A percentile compares a stretch with the other conserved stretches of the same genome.
Evolutionary conservation across 1,140 invertebrate species (phyloP).

Genomic region (Nasonia giraulti): DNA sequence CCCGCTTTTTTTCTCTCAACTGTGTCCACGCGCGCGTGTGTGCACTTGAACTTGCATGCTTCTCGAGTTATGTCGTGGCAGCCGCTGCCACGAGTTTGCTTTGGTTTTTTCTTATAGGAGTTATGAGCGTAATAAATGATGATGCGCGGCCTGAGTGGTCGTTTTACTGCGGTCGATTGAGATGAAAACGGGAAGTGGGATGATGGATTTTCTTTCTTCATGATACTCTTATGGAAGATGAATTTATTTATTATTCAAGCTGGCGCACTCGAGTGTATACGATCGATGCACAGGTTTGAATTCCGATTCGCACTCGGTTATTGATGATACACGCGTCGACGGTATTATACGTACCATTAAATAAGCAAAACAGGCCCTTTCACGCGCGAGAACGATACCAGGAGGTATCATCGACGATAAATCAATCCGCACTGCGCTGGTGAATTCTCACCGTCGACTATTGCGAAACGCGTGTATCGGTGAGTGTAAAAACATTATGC

Average conservation of each 20-base stretch:
- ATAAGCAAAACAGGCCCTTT: not conserved
- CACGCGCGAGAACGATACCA: not conserved
- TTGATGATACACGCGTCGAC: too few relatives aligned
- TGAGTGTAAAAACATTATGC: not conserved
- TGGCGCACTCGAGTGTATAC: not conserved
- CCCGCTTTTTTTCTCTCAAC: conserved; percentile 4
- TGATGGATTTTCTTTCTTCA: too few relatives aligned
- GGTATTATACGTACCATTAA: not conserved
- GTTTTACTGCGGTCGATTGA: not conserved
- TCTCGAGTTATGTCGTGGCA: not conserved
- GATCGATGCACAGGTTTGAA: not conserved
- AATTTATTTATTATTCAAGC: too few relatives aligned
- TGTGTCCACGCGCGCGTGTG: not conserved
- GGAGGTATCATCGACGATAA: not conserved
- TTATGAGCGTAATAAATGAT: too few relatives aligned
- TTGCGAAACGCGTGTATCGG: not conserved
- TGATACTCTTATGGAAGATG: too few relatives aligned
- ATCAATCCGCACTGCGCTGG: not conserved
- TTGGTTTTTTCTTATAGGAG: too few relatives aligned
- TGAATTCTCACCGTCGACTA: not conserved
- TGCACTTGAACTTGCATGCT: not conserved
- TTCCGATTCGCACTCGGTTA: too few relatives aligned
- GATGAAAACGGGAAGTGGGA: not conserved
- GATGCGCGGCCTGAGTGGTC: too few relatives aligned
- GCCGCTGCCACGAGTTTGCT: not conserved